These are phyloP conservation scores for Deroptyus accipitrinus DNA, from an alignment of 2,113 vertebrate species.

Conservation along the genomic window DNA sequence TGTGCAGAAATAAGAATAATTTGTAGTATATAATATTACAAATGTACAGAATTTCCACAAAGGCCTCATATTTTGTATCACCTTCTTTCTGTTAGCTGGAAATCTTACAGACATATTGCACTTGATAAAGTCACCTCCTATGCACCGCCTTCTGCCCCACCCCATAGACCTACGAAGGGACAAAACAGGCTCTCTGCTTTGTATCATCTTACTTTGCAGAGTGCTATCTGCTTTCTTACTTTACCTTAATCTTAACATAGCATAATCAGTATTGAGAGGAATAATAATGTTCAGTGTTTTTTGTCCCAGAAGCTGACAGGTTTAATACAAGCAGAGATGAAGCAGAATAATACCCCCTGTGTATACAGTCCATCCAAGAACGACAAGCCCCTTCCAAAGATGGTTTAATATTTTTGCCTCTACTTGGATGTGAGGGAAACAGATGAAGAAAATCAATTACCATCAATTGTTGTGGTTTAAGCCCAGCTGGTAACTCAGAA, in stretches of 20 bases:
- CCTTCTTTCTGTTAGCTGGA: not conserved
- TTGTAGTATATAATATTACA: not conserved
- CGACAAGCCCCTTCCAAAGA: not conserved
- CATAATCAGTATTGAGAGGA: not conserved
- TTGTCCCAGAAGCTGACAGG: not conserved
- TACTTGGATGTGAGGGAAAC: not conserved
- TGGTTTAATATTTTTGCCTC: not conserved
- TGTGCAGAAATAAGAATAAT: not conserved
- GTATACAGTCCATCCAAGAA: not conserved
- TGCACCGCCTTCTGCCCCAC: fast-evolving
- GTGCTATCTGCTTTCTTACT: not conserved
- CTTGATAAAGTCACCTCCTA: not conserved
- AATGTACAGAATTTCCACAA: not conserved
- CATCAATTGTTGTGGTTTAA: too few relatives aligned
- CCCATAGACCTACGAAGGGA: not conserved
- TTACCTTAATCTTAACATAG: not conserved
- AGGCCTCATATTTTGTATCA: not conserved
- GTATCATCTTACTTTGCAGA: not conserved
- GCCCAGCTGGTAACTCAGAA: too few relatives aligned
- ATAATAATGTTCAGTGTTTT: not conserved
- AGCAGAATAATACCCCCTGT: not conserved
- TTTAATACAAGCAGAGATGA: not conserved
- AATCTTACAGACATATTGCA: not conserved
- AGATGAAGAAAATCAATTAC: not conserved
- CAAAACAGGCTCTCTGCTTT: not conserved